Evolutionary conservation across 2,113 vertebrate genomes (phyloP).

Genomic region (Leucopsar rothschildi): DNA sequence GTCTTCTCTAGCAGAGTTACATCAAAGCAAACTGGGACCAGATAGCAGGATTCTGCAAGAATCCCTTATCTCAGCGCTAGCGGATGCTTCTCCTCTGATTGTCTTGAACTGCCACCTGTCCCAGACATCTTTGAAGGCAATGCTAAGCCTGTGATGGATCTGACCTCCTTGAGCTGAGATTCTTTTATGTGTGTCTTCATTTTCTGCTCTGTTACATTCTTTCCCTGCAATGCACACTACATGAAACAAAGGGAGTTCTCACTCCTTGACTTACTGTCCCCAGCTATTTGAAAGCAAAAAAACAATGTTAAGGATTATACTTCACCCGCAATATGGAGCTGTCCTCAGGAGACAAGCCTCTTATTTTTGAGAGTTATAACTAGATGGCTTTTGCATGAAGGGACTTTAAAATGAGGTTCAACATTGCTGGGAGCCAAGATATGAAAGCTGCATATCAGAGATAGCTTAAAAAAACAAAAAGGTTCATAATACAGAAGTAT

Average conservation of each 20-base stretch:
- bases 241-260: slow-evolving; percentile 82
- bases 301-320: slow-evolving; percentile 80
- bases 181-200: slow-evolving; percentile 99
- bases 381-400: slow-evolving; percentile 56
- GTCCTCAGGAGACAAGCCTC: slow-evolving; percentile 76
- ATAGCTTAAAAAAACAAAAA: slow-evolving; percentile 75
- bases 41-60: slow-evolving; percentile 83
- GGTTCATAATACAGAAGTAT: slow-evolving; percentile 45
- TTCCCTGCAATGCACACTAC: slow-evolving; percentile 72
- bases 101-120: slow-evolving; percentile 99
- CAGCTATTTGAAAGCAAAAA: slow-evolving; percentile 79
- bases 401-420: slow-evolving; percentile 67
- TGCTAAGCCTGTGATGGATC: slow-evolving; percentile 94
- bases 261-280: slow-evolving; percentile 80
- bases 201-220: slow-evolving; percentile 92
- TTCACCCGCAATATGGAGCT: slow-evolving; percentile 65
- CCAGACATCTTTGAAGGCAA: slow-evolving; percentile 98
- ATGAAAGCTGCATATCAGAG: slow-evolving; percentile 72
- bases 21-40: slow-evolving; percentile 89
- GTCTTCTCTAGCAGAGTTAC: slow-evolving; percentile 85
- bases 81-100: slow-evolving; percentile 90
- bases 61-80: slow-evolving; percentile 93
- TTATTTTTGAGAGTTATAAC: slow-evolving; percentile 77
- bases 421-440: slow-evolving; percentile 67
- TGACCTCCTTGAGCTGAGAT: slow-evolving; percentile 96